These are phyloP conservation scores for Heterocephalus glaber DNA, from an alignment of 2,113 vertebrate genomes.

Conservation along the genomic window DNA sequence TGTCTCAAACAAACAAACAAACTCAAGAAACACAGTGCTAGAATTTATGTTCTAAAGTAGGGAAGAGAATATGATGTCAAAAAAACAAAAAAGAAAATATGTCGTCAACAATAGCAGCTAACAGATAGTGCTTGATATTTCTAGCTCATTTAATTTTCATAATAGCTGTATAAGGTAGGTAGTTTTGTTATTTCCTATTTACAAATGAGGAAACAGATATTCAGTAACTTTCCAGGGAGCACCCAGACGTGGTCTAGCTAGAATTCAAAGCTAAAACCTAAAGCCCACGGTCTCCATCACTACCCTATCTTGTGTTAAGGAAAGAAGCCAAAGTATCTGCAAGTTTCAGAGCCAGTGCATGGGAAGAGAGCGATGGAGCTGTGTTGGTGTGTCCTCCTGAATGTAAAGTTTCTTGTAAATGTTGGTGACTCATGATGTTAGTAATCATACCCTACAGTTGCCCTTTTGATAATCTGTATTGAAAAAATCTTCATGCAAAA, in stretches of 20 bases:
- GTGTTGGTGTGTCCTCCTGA: background rate
- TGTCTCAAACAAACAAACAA: background rate
- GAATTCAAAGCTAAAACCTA: background rate
- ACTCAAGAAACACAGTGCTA: background rate
- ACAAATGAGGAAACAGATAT: background rate
- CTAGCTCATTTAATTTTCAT: constrained; percentile 18
- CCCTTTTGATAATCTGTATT: background rate
- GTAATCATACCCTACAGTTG: background rate
- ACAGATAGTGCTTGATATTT: background rate
- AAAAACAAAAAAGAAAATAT: no score
- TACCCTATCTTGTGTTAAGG: background rate
- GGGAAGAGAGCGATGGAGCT: background rate
- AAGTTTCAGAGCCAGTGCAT: background rate
- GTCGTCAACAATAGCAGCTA: background rate
- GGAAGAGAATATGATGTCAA: background rate
- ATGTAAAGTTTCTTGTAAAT: background rate
- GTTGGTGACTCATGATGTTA: background rate
- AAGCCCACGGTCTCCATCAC: background rate
- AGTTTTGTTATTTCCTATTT: background rate
- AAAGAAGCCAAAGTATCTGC: background rate
- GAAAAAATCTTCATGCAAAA: background rate
- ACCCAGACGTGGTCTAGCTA: background rate
- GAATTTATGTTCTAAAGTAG: background rate
- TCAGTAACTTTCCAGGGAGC: background rate
- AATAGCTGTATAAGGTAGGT: background rate